Conservation (phyloP, 1,140 invertebrate genomes). For the Trinorchestia longiramus region DNA sequence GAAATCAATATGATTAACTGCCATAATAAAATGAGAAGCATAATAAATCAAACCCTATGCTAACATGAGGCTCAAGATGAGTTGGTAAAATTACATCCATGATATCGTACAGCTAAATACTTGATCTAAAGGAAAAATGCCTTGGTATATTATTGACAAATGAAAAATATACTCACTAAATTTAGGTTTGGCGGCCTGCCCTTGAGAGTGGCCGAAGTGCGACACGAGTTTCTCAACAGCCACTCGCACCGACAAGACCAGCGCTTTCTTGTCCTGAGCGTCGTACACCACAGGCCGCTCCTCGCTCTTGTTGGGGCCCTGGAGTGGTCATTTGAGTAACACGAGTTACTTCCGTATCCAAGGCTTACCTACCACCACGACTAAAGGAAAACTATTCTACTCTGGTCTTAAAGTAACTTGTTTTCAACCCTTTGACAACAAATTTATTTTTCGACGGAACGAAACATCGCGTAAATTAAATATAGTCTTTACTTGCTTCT, state of each 20-base stretch:
- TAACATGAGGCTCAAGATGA: background rate
- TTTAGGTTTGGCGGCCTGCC: constrained; percentile 61
- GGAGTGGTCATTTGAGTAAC: constrained; percentile 45
- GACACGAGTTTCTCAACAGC: constrained; percentile 67
- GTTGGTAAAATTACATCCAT: background rate
- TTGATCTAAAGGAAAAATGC: background rate
- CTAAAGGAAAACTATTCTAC: background rate
- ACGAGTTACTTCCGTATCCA: background rate
- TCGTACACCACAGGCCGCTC: constrained; percentile 65
- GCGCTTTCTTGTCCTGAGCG: constrained; percentile 65
- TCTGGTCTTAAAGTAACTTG: too few relatives aligned
- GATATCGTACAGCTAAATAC: background rate
- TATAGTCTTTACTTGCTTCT: too few relatives aligned
- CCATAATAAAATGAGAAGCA: background rate
- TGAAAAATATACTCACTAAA: constrained; percentile 56
- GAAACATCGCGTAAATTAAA: too few relatives aligned
- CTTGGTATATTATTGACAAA: background rate
- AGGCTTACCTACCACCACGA: constrained; percentile 69
- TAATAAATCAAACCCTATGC: background rate
- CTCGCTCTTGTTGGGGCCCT: constrained; percentile 52
- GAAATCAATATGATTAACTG: too few relatives aligned
- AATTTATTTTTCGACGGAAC: too few relatives aligned
- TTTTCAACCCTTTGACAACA: too few relatives aligned
- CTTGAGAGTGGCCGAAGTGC: constrained; percentile 60
- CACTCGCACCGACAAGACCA: constrained; percentile 63